Conservation (phyloP, 2,113 vertebrate genomes). For the Pungitius pungitius region DNA sequence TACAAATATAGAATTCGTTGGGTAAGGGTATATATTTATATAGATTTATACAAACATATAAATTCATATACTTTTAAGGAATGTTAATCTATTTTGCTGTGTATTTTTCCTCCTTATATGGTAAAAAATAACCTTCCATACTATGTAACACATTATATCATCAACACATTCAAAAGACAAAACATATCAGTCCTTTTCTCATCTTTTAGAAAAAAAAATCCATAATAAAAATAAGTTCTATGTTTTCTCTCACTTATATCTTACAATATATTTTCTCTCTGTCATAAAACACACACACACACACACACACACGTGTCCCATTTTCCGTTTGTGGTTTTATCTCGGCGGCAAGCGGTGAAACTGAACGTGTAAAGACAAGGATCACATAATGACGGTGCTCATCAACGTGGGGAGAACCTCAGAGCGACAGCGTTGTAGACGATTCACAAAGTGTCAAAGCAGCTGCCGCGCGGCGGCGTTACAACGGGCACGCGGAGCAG, state of each 20-base stretch:
- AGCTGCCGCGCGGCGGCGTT: conserved; percentile 57
- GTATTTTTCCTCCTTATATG: conserved; percentile 76
- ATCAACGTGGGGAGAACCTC: conserved; percentile 34
- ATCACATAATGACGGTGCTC: conserved; percentile 55
- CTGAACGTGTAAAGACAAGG: conserved; percentile 46
- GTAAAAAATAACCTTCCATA: conserved; percentile 94
- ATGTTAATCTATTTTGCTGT: conserved; percentile 83
- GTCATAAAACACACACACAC: conserved; percentile 62
- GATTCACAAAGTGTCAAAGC: conserved; percentile 61
- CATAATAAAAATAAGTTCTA: conserved; percentile 99
- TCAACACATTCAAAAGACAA: conserved; percentile 80
- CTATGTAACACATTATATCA: conserved; percentile 89
- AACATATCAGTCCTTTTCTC: conserved; percentile 78
- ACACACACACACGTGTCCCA: conserved; percentile 75
- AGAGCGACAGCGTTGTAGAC: conserved; percentile 48
- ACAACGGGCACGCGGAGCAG: conserved; percentile 89
- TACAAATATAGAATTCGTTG: conserved; percentile 75
- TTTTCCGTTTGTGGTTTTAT: conserved; percentile 59
- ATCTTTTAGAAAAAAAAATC: conserved; percentile 94
- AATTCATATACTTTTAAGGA: conserved; percentile 83
- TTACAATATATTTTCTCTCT: conserved; percentile 99
- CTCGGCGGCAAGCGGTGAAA: conserved; percentile 58
- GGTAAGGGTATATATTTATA: conserved; percentile 83
- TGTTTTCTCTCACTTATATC: conserved; percentile 92
- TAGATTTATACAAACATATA: conserved; percentile 83